These are phyloP conservation scores for Gymnocephalus cernua DNA, from an alignment of 2,113 vertebrate species.

Conservation along the genomic window DNA sequence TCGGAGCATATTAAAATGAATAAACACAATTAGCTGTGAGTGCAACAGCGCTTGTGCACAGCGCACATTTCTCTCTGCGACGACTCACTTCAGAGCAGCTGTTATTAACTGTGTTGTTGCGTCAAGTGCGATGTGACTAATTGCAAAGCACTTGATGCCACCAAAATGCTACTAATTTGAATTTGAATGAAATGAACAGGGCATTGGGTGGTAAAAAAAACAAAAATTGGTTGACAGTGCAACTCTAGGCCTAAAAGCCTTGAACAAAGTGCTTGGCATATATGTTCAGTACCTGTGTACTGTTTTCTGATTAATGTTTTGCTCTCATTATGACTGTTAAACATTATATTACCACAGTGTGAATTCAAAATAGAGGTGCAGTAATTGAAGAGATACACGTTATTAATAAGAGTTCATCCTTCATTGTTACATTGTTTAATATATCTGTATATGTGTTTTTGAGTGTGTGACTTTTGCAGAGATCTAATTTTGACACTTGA, in stretches of 20 bases:
- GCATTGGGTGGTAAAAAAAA: constrained; percentile 23
- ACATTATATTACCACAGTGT: neutral
- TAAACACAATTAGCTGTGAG: constrained; percentile 84
- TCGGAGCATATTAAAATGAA: constrained; percentile 86
- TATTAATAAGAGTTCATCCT: neutral
- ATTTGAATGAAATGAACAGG: constrained; percentile 61
- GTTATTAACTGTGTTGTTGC: constrained; percentile 72
- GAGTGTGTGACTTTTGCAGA: neutral
- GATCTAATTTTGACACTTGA: neutral
- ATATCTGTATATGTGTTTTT: neutral
- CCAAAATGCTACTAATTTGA: constrained; percentile 75
- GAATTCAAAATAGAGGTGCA: neutral
- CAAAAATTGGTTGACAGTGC: neutral
- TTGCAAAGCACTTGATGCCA: constrained; percentile 75
- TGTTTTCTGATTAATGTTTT: constrained; percentile 14
- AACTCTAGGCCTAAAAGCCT: constrained; percentile 20
- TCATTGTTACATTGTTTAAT: neutral
- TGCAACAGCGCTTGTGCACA: constrained; percentile 66
- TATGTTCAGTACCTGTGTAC: neutral
- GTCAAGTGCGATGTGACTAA: constrained; percentile 78
- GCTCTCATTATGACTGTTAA: neutral
- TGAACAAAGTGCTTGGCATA: constrained; percentile 1
- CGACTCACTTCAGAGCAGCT: constrained; percentile 67
- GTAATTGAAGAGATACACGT: neutral
- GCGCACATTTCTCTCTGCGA: constrained; percentile 64